These are phyloP conservation scores for Turritopsis rubra DNA, from an alignment of 30 jellyfish, hydroid and myxozoan species.

Conservation along the genomic window DNA sequence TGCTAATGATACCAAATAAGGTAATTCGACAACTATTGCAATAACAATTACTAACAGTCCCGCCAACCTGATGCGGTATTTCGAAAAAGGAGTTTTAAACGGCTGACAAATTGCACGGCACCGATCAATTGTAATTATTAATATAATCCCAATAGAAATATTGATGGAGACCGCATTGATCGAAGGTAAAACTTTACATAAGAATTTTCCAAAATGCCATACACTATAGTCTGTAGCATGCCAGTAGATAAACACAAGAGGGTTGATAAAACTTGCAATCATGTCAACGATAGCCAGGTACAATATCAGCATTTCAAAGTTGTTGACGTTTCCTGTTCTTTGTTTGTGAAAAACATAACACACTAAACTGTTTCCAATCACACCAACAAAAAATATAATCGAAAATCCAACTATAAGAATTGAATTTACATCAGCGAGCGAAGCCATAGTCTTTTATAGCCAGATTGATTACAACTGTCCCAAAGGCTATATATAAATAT, in stretches of 20 bases:
- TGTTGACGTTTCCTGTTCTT: neutral
- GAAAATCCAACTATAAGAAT: neutral
- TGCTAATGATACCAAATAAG: neutral
- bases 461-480: neutral
- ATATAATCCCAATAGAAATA: conserved; percentile 4
- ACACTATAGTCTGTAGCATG: neutral
- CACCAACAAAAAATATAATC: neutral
- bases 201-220: conserved; percentile 9
- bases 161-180: conserved; percentile 1
- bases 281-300: conserved; percentile 3
- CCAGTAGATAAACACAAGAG: neutral
- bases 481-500: neutral
- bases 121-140: conserved; percentile 10
- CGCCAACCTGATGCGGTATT: neutral
- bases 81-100: conserved; percentile 8
- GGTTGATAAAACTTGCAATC: conserved; percentile 11
- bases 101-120: conserved; percentile 15
- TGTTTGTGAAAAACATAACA: conserved; percentile 2
- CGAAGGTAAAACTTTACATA: neutral
- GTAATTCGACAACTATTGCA: neutral
- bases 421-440: neutral
- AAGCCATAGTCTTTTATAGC: neutral
- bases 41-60: neutral
- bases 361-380: neutral
- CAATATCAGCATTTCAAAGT: neutral